Conservation (phyloP, 2,113 vertebrate genomes). For the Cottus gobio region DNA sequence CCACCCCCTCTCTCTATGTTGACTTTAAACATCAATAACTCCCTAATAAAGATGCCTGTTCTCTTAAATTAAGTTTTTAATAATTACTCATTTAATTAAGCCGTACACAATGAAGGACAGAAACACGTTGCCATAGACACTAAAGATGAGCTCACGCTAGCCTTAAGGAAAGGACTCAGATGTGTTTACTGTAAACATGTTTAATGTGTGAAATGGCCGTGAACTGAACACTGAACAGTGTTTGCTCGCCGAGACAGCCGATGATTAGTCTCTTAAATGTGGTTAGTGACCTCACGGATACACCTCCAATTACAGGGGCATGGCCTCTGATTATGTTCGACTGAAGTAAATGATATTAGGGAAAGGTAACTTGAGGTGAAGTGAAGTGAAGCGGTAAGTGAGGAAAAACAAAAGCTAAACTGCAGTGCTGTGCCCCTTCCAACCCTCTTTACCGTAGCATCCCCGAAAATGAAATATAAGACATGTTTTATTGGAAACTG, state of each 20-base stretch:
- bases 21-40: not conserved
- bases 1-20: not conserved
- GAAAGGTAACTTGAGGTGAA: not conserved
- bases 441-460: not conserved
- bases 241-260: not conserved
- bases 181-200: not conserved
- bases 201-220: conserved; percentile 17
- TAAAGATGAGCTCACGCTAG: not conserved
- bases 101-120: not conserved
- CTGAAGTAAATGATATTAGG: not conserved
- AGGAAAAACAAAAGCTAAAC: conserved; percentile 2
- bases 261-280: conserved; percentile 18
- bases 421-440: not conserved
- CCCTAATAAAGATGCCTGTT: not conserved
- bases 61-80: not conserved
- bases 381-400: not conserved
- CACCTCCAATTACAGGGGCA: not conserved
- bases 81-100: not conserved
- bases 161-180: not conserved
- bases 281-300: not conserved
- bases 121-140: not conserved
- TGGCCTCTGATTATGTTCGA: not conserved
- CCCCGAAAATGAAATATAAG: conserved; percentile 15
- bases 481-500: conserved; percentile 23
- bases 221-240: not conserved